A percentile compares a stretch with the other conserved stretches of the same genome.
These are phyloP conservation scores for Hylaeus volcanicus DNA, from an alignment of 1,140 invertebrate species.

Conservation along the genomic window DNA sequence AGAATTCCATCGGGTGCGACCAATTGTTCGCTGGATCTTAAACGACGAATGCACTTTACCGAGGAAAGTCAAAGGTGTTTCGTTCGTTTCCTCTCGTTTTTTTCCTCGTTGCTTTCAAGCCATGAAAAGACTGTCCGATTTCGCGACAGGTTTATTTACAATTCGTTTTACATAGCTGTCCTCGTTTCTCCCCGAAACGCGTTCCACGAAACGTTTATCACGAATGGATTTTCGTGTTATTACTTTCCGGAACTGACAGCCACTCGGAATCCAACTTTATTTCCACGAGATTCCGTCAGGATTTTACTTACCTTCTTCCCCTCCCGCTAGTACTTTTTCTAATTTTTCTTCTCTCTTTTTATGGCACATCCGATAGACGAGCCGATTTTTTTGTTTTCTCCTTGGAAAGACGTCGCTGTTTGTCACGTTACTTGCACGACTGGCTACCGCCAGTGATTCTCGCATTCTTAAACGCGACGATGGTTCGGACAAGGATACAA, in stretches of 20 bases:
- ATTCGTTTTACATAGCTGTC: background rate
- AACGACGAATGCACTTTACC: no score
- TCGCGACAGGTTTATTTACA: slow-evolving; percentile 27
- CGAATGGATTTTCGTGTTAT: slow-evolving; percentile 56
- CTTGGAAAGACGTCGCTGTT: background rate
- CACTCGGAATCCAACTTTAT: slow-evolving; percentile 26
- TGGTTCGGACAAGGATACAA: background rate
- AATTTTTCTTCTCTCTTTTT: background rate
- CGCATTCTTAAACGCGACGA: background rate
- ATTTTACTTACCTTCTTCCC: background rate
- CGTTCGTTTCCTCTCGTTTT: background rate
- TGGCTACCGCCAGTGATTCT: background rate
- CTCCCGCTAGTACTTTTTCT: background rate
- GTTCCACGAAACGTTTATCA: slow-evolving; percentile 7
- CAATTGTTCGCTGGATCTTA: no score
- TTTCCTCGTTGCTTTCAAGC: background rate
- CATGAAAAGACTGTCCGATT: slow-evolving; percentile 8
- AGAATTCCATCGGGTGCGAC: no score
- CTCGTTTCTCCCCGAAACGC: background rate
- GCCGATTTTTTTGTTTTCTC: background rate
- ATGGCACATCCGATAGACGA: background rate
- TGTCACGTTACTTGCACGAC: background rate
- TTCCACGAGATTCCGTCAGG: background rate
- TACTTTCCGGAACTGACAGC: slow-evolving; percentile 17
- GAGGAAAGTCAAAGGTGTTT: no score